Base-by-base conservation (phyloP, 2,888 invertebrate species). In the Euphydryas editha region DNA sequence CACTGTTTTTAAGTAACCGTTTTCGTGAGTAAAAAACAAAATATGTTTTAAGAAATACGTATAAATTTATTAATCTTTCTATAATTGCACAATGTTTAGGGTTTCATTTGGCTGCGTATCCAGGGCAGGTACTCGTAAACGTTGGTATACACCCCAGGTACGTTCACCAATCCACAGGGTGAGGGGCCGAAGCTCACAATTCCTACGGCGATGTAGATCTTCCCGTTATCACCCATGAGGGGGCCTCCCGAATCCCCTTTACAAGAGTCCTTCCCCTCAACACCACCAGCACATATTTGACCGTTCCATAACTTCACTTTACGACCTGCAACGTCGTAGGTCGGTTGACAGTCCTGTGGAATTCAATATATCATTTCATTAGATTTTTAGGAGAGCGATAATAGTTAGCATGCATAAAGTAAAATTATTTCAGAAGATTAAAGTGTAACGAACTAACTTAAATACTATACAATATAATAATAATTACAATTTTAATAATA, bases 161-260 rank as follows among this genome's bases (percentile, higher is more conserved):
- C 92, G 39, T 93, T 89, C 18, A 84, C 81, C 77, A 90, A 88
- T 0, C 95, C 95, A 75, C 95, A 95, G 0, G 93, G 93, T 0
- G 90, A 87, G 0, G 94, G 94, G 0, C 95, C 95, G 73, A 94
- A 95, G 13, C 95, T 95, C 15, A 95, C 95, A 3, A 95, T 82
- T 0, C 95, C 95, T 0, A 80, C 67, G 0, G 81, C 76, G 49
- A 88, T 87, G 20, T 79, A 80, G 0, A 64, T 70, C 10, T 76
- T 76, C 6, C 73, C 76, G 21, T 80, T 82, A 10, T 86, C 79
- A 13, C 78, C 80, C 92, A 95, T 95, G 2, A 95, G 85, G 0
- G 95, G 95, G 0, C 95, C 95, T 0, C 95, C 95, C 39, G 94
- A 94, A 75, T 95, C 95, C 0, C 95, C 95, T 47, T 88, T 82